These are phyloP conservation scores for Stichodactyla mertensii DNA, from an alignment of 64 coral and sea anemone species.

Conservation along the genomic window DNA sequence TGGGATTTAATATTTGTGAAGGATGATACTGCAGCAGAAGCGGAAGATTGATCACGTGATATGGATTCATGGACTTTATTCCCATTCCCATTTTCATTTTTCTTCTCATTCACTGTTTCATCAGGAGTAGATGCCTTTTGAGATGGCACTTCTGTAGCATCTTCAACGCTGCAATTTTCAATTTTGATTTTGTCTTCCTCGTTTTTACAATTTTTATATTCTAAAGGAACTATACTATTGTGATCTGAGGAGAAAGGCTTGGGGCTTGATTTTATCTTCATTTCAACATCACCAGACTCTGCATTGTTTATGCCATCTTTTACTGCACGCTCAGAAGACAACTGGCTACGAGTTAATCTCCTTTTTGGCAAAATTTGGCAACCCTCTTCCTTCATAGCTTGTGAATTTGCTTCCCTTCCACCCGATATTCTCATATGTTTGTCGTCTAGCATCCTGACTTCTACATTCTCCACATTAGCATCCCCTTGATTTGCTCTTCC, in stretches of 20 bases:
- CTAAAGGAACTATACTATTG: not conserved
- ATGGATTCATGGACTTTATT: not conserved
- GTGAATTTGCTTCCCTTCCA: not conserved
- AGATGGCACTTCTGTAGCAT: not conserved
- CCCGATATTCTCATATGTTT: not conserved
- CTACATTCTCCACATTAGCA: not conserved
- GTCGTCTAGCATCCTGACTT: not conserved
- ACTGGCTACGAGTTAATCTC: not conserved
- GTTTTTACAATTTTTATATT: not conserved
- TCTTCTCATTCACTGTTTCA: not conserved
- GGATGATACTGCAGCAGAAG: not conserved
- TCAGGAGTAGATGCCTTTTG: not conserved
- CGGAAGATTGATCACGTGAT: not conserved
- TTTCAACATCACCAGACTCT: not conserved
- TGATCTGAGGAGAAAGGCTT: not conserved
- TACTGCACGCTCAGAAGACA: not conserved
- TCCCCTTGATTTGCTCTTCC: not conserved
- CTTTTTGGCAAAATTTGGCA: not conserved
- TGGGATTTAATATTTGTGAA: not conserved
- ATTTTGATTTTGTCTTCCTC: not conserved
- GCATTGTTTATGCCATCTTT: not conserved
- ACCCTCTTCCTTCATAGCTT: not conserved
- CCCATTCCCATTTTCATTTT: not conserved
- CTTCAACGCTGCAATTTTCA: not conserved
- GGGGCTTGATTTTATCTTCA: not conserved